A percentile compares a stretch with the other conserved stretches of the same genome.
Conservation (phyloP, 35 echinoderm and acorn worm genomes). For the Ophioderma brevispina region DNA sequence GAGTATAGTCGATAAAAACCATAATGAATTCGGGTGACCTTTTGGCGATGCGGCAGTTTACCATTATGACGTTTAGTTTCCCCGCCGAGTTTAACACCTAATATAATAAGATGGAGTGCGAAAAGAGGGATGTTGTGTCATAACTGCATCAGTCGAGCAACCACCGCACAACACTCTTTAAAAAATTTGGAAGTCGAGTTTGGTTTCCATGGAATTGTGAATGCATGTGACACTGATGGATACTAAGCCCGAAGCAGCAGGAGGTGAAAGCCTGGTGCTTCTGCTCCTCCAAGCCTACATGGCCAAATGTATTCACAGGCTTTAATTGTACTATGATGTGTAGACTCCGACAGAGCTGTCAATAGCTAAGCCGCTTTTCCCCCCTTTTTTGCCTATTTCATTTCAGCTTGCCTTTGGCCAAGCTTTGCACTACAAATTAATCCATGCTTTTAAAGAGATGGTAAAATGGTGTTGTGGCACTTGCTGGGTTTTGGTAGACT, state of each 20-base stretch:
- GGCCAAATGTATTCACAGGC: neutral
- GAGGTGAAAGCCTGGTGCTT: neutral
- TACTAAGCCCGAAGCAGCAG: neutral
- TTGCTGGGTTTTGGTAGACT: too few species aligned
- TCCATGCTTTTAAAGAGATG: neutral
- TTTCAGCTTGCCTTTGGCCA: neutral
- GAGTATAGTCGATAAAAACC: too few species aligned
- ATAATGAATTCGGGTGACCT: too few species aligned
- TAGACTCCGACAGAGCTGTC: neutral
- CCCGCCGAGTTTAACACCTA: too few species aligned
- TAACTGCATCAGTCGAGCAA: too few species aligned
- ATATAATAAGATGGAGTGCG: too few species aligned
- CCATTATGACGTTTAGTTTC: too few species aligned
- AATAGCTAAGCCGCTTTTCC: neutral
- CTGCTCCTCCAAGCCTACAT: neutral
- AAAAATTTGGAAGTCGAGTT: too few species aligned
- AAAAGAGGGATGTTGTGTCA: too few species aligned
- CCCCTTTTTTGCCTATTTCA: neutral
- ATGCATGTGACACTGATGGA: neutral
- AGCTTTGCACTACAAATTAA: neutral
- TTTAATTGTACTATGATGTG: neutral
- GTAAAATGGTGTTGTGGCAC: too few species aligned
- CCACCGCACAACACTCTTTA: too few species aligned
- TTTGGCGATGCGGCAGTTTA: too few species aligned
- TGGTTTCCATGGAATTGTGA: neutral